Percentiles rank a stretch among this genome's conserved stretches.
Conservation (phyloP, 2,797 vertebrate species). For the Manis pentadactyla region DNA sequence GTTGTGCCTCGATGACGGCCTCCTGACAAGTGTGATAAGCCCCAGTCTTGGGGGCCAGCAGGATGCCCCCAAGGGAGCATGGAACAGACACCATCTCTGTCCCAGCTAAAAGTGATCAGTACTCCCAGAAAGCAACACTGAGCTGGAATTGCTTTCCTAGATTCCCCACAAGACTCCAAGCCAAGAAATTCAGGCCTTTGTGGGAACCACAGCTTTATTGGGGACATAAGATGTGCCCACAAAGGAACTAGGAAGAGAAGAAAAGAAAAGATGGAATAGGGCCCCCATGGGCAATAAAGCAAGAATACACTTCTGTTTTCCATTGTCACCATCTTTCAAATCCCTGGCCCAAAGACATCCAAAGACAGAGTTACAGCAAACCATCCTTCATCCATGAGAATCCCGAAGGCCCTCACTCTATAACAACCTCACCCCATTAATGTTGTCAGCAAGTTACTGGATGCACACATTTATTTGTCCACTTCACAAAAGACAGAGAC, state of each 20-base stretch:
- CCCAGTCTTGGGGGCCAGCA: too few relatives aligned
- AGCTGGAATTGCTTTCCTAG: background rate
- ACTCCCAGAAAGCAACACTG: background rate
- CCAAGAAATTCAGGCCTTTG: background rate
- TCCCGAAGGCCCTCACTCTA: too few relatives aligned
- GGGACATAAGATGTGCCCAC: background rate
- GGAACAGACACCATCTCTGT: too few relatives aligned
- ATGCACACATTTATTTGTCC: too few relatives aligned
- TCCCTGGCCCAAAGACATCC: background rate
- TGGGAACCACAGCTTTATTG: background rate
- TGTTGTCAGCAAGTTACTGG: background rate
- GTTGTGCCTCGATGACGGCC: too few relatives aligned
- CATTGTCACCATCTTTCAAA: background rate
- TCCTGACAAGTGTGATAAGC: fast-evolving
- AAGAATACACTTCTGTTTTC: background rate
- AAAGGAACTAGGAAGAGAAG: background rate
- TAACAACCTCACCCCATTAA: background rate
- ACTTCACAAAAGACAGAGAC: background rate
- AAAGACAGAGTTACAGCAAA: background rate
- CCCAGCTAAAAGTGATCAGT: background rate
- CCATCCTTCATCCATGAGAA: background rate
- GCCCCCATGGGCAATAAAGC: background rate
- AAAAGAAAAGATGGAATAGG: background rate
- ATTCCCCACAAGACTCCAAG: background rate
- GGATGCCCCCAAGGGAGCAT: fast-evolving